Conservation (phyloP, 2,113 vertebrate species). For the Microtus montanus region DNA sequence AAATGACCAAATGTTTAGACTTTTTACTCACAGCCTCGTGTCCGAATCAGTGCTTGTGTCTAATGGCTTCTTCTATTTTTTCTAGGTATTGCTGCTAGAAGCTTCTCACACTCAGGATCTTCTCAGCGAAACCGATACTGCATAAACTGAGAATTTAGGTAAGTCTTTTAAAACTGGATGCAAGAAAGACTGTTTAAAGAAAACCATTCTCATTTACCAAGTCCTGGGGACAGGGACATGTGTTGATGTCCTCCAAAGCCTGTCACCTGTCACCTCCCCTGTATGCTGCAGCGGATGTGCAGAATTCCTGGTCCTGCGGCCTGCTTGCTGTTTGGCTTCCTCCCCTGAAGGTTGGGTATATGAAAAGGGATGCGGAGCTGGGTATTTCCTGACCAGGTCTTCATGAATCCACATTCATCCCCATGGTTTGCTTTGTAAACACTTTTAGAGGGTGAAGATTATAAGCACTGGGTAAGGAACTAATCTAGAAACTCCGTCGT, state of each 20-base stretch:
- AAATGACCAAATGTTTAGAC: constrained; percentile 62
- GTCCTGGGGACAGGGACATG: neutral
- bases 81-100: constrained; percentile 74
- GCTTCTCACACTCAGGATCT: constrained; percentile 63
- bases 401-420: neutral
- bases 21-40: constrained; percentile 9
- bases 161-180: constrained; percentile 59
- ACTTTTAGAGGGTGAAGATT: no score
- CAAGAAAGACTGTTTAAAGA: neutral
- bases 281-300: no score
- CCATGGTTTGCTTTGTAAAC: neutral
- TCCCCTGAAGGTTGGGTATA: neutral
- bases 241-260: neutral
- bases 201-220: neutral
- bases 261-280: neutral
- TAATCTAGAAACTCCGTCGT: neutral
- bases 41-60: neutral
- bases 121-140: constrained; percentile 55
- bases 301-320: neutral
- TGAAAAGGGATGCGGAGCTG: neutral
- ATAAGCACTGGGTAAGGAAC: neutral
- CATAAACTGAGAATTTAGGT: constrained; percentile 79
- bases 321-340: neutral
- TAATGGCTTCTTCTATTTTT: constrained; percentile 62
- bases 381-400: neutral